Percentiles rank a stretch among this genome's conserved stretches.
Evolutionary conservation across 1,140 invertebrate species (phyloP).

Genomic region (Drosophila hydei): DNA sequence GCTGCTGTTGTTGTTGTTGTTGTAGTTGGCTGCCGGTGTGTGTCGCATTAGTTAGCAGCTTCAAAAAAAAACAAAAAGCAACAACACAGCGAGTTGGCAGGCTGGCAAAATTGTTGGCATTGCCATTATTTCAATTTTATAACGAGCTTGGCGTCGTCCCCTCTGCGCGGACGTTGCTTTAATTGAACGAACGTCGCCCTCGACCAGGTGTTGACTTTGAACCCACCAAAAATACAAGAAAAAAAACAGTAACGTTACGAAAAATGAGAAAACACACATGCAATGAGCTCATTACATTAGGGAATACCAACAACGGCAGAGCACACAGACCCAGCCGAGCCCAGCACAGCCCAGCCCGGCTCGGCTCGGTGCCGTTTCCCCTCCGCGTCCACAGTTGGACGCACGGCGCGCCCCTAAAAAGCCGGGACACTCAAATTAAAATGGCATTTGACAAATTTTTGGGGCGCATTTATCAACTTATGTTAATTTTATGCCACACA

Average conservation of each 20-base stretch:
- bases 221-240: slow-evolving; percentile 39
- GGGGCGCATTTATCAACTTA: slow-evolving; percentile 63
- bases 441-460: slow-evolving; percentile 75
- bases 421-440: slow-evolving; percentile 66
- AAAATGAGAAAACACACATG: slow-evolving; percentile 52
- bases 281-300: slow-evolving; percentile 78
- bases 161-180: slow-evolving; percentile 51
- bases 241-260: slow-evolving; percentile 14
- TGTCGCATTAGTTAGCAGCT: slow-evolving; percentile 72
- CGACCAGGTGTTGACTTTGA: slow-evolving; percentile 73
- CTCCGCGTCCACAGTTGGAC: background rate
- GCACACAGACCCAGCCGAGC: slow-evolving; percentile 13
- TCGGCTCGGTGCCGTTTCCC: background rate
- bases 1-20: slow-evolving; percentile 33
- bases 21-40: slow-evolving; percentile 59
- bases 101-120: slow-evolving; percentile 39
- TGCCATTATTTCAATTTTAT: slow-evolving; percentile 53
- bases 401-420: slow-evolving; percentile 46
- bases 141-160: slow-evolving; percentile 30
- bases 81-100: slow-evolving; percentile 3
- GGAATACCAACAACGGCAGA: slow-evolving; percentile 22
- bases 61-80: slow-evolving; percentile 2
- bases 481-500: slow-evolving; percentile 55
- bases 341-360: background rate
- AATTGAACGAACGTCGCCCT: slow-evolving; percentile 60